Base-by-base conservation (phyloP, 2,888 invertebrate genomes). In the Monochamus alternatus region DNA sequence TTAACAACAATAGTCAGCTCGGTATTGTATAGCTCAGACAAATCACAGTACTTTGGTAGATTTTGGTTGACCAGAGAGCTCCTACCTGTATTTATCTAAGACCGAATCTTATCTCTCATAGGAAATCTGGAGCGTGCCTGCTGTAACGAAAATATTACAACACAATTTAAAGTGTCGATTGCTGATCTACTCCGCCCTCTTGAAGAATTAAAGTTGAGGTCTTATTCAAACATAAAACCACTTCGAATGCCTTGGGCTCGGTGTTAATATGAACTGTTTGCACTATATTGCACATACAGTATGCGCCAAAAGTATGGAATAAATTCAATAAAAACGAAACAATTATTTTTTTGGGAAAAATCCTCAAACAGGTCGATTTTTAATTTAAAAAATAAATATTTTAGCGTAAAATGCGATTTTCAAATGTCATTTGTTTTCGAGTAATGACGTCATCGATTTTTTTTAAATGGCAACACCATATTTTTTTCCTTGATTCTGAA, bases 21-120 rank as follows among this genome's bases (percentile, higher is more conserved):
- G 76, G 78, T 80, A 85, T 85, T 85, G 84, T 85, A 75, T 79
- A 72, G 76, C 75, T 75, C 74, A 78, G 81, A 84, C 83, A 83
- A 84, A 84, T 84, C 81, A 81, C 76, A 75, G 80, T 84, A 84
- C 85, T 85, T 85, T 85, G 85, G 85, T 84, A 84, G 84, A 83
- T 84, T 84, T 83, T 75, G 81, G 83, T 81, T 81, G 82, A 80
- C 82, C 82, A 79, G 77, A 73, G 77, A 70, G 74, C 72, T 78
- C 80, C 78, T 84, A 83, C 83, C 83, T 83, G 82, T 74, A 77
- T 73, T 79, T 83, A 84, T 84, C 84, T 78, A 65, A 58, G 68
- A 73, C 77, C 81, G 75, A 79, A 82, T 83, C 82, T 83, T 80
- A 81, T 82, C 82, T 73, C 75, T 69, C 70, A 76, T 71, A 72